Percentiles rank a stretch among this genome's conserved stretches.
These are phyloP conservation scores for Cataglyphis albicans DNA, from an alignment of 2,888 invertebrate species.

Conservation along the genomic window DNA sequence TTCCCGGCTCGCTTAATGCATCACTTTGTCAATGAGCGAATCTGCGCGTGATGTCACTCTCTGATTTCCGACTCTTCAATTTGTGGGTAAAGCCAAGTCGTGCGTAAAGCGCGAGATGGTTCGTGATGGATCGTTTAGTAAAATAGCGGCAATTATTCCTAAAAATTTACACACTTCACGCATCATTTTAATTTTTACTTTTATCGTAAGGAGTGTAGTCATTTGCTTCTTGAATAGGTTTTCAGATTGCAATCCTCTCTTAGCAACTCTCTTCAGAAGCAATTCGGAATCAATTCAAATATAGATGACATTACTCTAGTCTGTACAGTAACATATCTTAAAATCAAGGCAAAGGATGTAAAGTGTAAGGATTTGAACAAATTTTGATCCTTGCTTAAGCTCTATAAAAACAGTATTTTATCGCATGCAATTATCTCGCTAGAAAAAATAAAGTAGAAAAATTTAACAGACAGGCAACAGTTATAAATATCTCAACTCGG, in stretches of 20 bases:
- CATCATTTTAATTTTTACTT: background rate
- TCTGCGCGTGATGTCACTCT: slow-evolving; percentile 34
- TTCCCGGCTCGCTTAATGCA: slow-evolving; percentile 44
- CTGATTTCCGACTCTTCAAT: slow-evolving; percentile 35
- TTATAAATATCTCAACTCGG: background rate
- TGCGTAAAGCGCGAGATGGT: background rate
- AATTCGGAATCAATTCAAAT: no score
- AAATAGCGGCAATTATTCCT: background rate
- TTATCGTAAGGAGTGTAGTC: background rate
- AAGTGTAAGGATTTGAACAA: background rate
- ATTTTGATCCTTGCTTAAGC: background rate
- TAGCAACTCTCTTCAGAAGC: no score
- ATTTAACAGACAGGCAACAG: background rate
- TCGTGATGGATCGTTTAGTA: slow-evolving; percentile 21
- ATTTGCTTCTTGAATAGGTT: background rate
- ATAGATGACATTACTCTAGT: no score
- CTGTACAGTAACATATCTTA: no score
- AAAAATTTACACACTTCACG: background rate
- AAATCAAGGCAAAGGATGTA: background rate
- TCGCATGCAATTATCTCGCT: background rate
- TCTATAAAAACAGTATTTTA: background rate
- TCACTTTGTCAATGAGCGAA: slow-evolving; percentile 52
- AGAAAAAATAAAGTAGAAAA: background rate
- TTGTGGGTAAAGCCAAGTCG: background rate
- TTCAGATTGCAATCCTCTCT: background rate